Percentiles rank a stretch among this genome's conserved stretches.
These are phyloP conservation scores for Acrobasis consociella DNA, from an alignment of 2,888 invertebrate species.

Conservation along the genomic window DNA sequence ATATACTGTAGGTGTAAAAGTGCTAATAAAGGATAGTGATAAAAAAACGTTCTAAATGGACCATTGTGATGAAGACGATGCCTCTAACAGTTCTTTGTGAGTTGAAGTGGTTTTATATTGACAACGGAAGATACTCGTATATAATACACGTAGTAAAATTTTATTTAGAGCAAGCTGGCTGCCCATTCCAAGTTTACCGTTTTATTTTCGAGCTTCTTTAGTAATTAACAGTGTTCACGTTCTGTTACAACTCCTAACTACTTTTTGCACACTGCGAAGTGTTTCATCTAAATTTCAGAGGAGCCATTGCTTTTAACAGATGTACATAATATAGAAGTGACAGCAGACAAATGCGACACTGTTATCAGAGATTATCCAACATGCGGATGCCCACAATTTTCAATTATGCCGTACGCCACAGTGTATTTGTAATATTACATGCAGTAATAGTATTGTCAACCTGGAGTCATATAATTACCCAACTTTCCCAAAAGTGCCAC, in stretches of 20 bases:
- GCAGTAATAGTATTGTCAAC: conserved; percentile 31
- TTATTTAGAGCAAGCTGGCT: conserved; percentile 14
- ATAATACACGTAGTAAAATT: conserved; percentile 5
- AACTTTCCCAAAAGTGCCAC: conserved; percentile 33
- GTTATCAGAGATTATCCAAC: conserved; percentile 1
- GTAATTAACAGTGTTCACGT: conserved; percentile 15
- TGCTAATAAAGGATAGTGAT: conserved; percentile 1
- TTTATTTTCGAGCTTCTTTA: conserved; percentile 14
- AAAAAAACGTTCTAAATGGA: conserved; percentile 23
- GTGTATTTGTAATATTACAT: conserved; percentile 1
- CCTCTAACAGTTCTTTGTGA: conserved; percentile 25
- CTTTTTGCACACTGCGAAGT: neutral
- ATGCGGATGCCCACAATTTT: neutral
- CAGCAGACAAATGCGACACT: neutral
- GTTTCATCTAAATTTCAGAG: neutral
- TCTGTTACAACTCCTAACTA: neutral
- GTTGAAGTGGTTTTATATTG: conserved; percentile 29
- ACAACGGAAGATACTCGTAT: conserved; percentile 19
- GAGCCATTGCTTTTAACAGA: neutral
- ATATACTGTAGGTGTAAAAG: conserved; percentile 3
- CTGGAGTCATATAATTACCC: conserved; percentile 30
- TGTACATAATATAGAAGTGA: neutral
- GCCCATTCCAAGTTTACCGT: conserved; percentile 17
- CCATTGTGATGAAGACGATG: conserved; percentile 27
- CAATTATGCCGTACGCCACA: neutral